These are phyloP conservation scores for Chaetophractus vellerosus DNA, from an alignment of 2,797 vertebrate genomes.

Conservation along the genomic window DNA sequence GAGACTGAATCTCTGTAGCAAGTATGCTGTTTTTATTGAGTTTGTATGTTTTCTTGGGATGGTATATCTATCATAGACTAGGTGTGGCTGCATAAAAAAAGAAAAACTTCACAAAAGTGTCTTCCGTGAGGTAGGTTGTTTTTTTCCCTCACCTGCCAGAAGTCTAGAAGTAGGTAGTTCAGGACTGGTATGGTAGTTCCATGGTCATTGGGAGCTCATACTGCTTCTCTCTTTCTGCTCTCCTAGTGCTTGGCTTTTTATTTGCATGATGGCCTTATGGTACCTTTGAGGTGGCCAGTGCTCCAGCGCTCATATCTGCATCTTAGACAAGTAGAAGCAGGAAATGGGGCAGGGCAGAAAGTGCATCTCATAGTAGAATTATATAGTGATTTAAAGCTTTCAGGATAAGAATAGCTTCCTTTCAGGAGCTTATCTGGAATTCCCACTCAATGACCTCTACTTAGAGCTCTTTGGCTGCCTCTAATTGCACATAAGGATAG, in stretches of 20 bases:
- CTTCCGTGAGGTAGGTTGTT: neutral
- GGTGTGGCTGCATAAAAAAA: neutral
- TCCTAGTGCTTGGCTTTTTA: neutral
- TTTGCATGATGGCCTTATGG: neutral
- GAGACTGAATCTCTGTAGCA: neutral
- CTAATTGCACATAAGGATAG: neutral
- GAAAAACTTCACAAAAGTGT: neutral
- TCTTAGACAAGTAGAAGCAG: neutral
- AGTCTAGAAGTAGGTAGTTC: neutral
- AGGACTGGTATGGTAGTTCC: neutral
- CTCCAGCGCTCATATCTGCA: neutral
- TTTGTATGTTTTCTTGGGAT: neutral
- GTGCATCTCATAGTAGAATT: neutral
- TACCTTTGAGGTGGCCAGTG: neutral
- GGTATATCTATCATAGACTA: neutral
- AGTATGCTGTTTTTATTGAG: neutral
- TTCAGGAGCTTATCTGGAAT: neutral
- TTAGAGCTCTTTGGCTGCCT: neutral
- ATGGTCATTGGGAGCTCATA: no score
- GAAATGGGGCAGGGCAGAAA: neutral
- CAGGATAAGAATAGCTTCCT: neutral
- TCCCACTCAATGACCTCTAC: neutral
- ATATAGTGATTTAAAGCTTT: neutral
- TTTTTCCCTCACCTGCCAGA: neutral
- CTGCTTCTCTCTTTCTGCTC: neutral